phyloP scores from a whole-genome alignment of 2,113 vertebrate species.

The Indri indri region DNA sequence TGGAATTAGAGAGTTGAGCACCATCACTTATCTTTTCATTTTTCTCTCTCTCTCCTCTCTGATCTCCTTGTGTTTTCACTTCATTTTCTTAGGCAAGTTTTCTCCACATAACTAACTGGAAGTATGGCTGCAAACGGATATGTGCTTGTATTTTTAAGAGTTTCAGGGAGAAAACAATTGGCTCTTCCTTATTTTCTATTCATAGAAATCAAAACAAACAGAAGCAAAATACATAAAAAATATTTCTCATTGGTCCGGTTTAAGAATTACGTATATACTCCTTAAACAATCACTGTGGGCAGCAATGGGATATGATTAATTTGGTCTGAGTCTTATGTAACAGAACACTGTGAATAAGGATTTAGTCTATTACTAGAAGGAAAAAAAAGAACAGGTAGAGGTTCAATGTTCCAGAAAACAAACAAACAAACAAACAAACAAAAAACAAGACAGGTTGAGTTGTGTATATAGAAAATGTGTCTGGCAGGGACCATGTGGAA shows the following conservation, averaged over 20 bases:
- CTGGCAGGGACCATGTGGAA: background rate
- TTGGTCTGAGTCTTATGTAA: background rate
- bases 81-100: background rate
- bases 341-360: background rate
- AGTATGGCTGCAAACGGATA: background rate
- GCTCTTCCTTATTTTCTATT: background rate
- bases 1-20: background rate
- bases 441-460: background rate
- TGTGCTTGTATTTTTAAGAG: background rate
- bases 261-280: background rate
- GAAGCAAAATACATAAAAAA: background rate
- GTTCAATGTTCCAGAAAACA: background rate
- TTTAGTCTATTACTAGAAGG: background rate
- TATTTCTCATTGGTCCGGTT: background rate
- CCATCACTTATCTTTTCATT: background rate
- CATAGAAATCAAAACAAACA: background rate
- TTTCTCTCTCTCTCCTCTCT: background rate
- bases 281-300: background rate
- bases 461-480: background rate
- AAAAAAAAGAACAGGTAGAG: background rate
- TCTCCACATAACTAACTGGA: background rate
- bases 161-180: background rate
- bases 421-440: background rate
- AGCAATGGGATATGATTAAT: background rate
- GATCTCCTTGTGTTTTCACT: background rate